Conservation (phyloP, 2,797 vertebrate species). For the Pangasius sanitwongsei region DNA sequence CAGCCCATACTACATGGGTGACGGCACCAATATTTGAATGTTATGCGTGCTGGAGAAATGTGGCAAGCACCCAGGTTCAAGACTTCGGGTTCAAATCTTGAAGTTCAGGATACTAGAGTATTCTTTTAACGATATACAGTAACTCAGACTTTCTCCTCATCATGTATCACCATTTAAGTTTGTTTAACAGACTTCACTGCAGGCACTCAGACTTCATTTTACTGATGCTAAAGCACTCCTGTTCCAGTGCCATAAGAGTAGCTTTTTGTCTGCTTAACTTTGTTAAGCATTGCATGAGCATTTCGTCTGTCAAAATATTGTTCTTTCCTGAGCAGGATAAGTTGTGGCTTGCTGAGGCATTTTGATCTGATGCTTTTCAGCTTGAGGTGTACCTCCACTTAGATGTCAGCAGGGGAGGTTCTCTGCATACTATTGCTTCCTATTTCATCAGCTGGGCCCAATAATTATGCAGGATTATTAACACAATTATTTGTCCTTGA, state of each 20-base stretch:
- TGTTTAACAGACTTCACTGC: neutral
- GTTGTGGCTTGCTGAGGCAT: neutral
- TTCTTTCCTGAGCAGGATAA: constrained; percentile 16
- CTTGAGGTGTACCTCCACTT: constrained; percentile 11
- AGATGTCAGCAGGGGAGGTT: constrained; percentile 36
- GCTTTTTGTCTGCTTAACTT: constrained; percentile 13
- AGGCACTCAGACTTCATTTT: neutral
- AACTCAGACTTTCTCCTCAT: neutral
- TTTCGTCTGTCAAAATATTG: constrained; percentile 23
- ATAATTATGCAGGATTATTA: constrained; percentile 78
- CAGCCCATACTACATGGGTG: neutral
- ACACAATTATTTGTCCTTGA: constrained; percentile 78
- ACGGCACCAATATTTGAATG: neutral
- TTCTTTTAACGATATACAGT: neutral
- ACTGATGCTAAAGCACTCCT: neutral
- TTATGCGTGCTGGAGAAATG: neutral
- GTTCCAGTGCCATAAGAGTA: neutral
- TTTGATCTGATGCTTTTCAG: constrained; percentile 21
- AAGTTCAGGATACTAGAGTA: neutral
- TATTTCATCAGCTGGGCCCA: constrained; percentile 74
- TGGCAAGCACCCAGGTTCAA: neutral
- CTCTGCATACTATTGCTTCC: constrained; percentile 71
- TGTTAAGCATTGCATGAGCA: neutral
- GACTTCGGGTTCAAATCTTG: neutral
- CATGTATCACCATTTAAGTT: neutral